Conservation (phyloP, 2,113 vertebrate genomes). For the Tylochromis polylepis region DNA sequence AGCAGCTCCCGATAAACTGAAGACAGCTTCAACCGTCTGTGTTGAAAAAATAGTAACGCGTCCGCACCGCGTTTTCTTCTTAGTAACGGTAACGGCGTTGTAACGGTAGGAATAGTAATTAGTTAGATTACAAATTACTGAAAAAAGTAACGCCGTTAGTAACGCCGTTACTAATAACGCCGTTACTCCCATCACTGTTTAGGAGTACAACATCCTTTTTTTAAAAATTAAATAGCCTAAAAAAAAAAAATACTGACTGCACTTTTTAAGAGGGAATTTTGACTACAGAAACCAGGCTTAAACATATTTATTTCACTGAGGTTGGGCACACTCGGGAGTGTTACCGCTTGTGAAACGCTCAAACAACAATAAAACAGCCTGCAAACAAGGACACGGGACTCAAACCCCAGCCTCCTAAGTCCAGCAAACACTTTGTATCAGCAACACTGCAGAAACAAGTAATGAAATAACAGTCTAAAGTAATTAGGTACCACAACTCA, state of each 20-base stretch:
- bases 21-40: too few relatives aligned
- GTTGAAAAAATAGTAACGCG: too few relatives aligned
- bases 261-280: background rate
- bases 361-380: background rate
- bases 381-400: background rate
- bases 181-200: too few relatives aligned
- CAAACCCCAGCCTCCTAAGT: background rate
- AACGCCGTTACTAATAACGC: too few relatives aligned
- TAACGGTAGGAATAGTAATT: too few relatives aligned
- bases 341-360: background rate
- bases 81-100: too few relatives aligned
- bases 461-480: background rate
- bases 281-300: background rate
- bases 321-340: background rate
- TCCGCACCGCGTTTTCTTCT: too few relatives aligned
- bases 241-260: background rate
- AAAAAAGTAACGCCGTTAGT: too few relatives aligned
- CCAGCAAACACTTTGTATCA: background rate
- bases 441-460: background rate
- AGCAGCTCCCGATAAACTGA: too few relatives aligned
- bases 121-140: too few relatives aligned
- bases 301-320: background rate
- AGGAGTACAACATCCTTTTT: background rate
- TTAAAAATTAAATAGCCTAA: background rate
- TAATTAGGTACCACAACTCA: background rate